Conservation (phyloP, 1,140 invertebrate species). For the Drosophila nannoptera region DNA sequence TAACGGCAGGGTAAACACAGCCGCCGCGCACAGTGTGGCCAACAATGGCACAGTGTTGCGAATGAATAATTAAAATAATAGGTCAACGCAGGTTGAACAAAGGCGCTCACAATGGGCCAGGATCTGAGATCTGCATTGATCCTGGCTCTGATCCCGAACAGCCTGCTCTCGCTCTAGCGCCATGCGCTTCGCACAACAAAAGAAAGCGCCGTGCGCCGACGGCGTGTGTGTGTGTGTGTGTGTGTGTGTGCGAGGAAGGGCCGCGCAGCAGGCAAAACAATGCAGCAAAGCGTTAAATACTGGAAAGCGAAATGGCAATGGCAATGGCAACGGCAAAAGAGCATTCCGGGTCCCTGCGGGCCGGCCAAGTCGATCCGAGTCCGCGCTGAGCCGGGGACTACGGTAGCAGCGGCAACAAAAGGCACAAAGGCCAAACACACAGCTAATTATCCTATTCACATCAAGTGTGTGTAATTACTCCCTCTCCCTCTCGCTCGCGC, state of each 20-base stretch:
- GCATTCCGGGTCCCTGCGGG: conserved; percentile 23
- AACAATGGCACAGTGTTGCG: conserved; percentile 71
- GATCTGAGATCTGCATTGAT: conserved; percentile 62
- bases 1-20: conserved; percentile 49
- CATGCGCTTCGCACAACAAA: conserved; percentile 61
- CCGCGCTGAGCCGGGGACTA: conserved; percentile 33
- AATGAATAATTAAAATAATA: conserved; percentile 75
- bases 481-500: conserved; percentile 4
- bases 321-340: conserved; percentile 29
- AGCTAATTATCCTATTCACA: conserved; percentile 73
- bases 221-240: conserved; percentile 1
- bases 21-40: conserved; percentile 35
- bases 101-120: conserved; percentile 41
- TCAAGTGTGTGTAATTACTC: conserved; percentile 69
- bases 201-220: neutral
- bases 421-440: conserved; percentile 64
- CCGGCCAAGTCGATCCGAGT: conserved; percentile 9
- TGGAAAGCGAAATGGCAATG: conserved; percentile 46
- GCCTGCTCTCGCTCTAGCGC: conserved; percentile 42
- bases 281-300: conserved; percentile 67
- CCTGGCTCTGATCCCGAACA: conserved; percentile 25
- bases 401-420: conserved; percentile 63
- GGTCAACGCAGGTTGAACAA: conserved; percentile 68
- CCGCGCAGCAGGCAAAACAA: conserved; percentile 68
- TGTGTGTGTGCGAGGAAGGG: conserved; percentile 5